Conservation (phyloP, 2,888 invertebrate genomes). For the Stenichneumon culpator region DNA sequence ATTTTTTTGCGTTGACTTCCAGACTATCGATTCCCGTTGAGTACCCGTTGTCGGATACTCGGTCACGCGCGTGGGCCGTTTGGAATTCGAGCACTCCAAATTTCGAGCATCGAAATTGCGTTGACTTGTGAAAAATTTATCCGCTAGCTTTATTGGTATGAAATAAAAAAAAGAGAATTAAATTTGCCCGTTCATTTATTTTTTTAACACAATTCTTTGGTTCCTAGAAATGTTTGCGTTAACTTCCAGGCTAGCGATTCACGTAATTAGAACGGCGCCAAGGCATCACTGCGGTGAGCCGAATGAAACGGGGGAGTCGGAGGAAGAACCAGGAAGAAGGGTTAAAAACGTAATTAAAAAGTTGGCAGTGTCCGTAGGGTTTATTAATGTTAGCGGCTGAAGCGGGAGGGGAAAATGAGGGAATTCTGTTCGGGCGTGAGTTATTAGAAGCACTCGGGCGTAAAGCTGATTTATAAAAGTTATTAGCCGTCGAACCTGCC, state of each 20-base stretch:
- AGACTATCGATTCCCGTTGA: no score
- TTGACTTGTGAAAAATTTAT: neutral
- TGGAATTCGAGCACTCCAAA: no score
- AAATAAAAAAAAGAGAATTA: neutral
- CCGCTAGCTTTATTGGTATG: neutral
- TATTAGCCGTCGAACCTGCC: conserved; percentile 59
- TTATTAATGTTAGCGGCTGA: conserved; percentile 30
- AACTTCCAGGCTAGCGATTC: conserved; percentile 55
- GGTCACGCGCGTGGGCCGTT: no score
- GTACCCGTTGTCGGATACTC: no score
- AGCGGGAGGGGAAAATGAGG: conserved; percentile 7
- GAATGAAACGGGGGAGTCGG: conserved; percentile 30
- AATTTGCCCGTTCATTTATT: neutral
- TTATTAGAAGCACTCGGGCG: conserved; percentile 61
- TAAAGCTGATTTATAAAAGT: conserved; percentile 67
- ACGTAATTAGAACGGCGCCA: conserved; percentile 55
- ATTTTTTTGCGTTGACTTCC: no score
- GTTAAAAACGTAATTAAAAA: conserved; percentile 64
- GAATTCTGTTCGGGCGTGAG: conserved; percentile 54
- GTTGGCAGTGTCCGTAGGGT: conserved; percentile 52
- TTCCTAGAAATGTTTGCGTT: conserved; percentile 25
- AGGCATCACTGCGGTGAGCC: conserved; percentile 5
- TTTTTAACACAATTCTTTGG: neutral
- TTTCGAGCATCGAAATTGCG: neutral
- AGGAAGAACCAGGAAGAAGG: conserved; percentile 37